Evolutionary conservation across 2,888 invertebrate species (phyloP).

Genomic region (Hypselothyrea guttata): DNA sequence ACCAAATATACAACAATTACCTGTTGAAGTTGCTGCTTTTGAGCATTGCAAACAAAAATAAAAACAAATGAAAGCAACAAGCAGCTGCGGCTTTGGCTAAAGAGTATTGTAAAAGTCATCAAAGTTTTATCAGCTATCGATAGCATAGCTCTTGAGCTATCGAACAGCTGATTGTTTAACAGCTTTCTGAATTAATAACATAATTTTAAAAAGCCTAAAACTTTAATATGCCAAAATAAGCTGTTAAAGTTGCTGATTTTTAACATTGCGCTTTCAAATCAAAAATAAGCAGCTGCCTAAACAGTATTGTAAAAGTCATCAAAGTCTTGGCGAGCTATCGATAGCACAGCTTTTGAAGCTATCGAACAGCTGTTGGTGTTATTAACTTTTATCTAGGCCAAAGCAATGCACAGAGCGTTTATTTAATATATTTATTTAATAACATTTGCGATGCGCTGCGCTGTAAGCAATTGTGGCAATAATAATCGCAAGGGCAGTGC

Average conservation of each 20-base stretch:
- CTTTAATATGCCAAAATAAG: no score
- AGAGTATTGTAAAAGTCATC: neutral
- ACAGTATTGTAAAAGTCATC: conserved; percentile 16
- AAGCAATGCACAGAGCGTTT: conserved; percentile 1
- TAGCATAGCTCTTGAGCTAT: conserved; percentile 4
- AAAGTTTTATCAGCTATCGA: conserved; percentile 24
- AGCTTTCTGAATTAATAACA: no score
- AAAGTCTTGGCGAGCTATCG: conserved; percentile 18
- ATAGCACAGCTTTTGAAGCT: conserved; percentile 16
- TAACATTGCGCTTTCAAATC: no score
- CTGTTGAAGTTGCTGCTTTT: conserved; percentile 76
- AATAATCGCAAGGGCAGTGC: conserved; percentile 43
- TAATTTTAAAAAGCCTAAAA: no score
- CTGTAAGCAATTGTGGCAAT: conserved; percentile 55
- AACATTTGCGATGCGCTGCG: conserved; percentile 49
- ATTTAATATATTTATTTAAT: neutral
- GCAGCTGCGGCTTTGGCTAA: conserved; percentile 18
- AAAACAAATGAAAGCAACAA: conserved; percentile 14
- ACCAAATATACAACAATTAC: conserved; percentile 31
- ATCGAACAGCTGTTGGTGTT: conserved; percentile 34
- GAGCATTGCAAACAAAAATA: conserved; percentile 67
- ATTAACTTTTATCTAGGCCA: conserved; percentile 24
- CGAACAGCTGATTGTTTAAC: conserved; percentile 40
- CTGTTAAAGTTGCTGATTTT: no score
- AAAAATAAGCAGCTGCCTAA: no score